Percentiles rank a stretch among this genome's conserved stretches.
Evolutionary conservation across 2,113 vertebrate genomes (phyloP).

Genomic region (Nesospiza acunhae): DNA sequence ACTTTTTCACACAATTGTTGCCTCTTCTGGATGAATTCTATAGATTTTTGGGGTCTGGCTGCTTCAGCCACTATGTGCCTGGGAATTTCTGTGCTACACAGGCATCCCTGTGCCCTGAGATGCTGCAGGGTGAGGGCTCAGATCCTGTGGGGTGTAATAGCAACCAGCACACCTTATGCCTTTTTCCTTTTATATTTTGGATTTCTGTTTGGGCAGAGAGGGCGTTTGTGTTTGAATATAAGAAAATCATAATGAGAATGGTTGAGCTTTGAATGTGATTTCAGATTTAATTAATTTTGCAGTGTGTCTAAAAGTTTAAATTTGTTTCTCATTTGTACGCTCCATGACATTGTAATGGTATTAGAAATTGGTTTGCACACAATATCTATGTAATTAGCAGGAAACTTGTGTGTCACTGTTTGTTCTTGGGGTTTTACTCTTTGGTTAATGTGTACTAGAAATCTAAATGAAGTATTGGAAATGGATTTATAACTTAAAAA

Average conservation of each 20-base stretch:
- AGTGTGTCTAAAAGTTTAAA: background rate
- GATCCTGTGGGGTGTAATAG: background rate
- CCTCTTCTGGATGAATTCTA: background rate
- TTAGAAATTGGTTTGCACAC: background rate
- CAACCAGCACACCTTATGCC: rapidly evolving
- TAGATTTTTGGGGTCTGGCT: background rate
- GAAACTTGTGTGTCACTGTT: background rate
- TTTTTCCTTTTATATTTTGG: background rate
- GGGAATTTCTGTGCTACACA: background rate
- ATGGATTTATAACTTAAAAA: background rate
- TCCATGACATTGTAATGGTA: background rate
- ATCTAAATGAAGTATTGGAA: background rate
- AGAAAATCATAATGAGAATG: background rate
- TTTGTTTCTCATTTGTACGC: background rate
- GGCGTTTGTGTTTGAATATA: background rate
- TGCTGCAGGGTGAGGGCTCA: background rate
- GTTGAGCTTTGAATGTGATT: background rate
- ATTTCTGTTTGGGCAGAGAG: background rate
- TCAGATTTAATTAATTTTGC: background rate
- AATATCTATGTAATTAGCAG: background rate
- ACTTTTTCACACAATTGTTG: background rate
- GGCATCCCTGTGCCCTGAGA: background rate
- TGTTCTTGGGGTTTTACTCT: background rate
- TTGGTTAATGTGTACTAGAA: background rate
- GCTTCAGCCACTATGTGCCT: rapidly evolving